Percentiles rank a stretch among this genome's conserved stretches.
phyloP scores from a whole-genome alignment of 1,140 invertebrate genomes.

The Megalonaias nervosa region DNA sequence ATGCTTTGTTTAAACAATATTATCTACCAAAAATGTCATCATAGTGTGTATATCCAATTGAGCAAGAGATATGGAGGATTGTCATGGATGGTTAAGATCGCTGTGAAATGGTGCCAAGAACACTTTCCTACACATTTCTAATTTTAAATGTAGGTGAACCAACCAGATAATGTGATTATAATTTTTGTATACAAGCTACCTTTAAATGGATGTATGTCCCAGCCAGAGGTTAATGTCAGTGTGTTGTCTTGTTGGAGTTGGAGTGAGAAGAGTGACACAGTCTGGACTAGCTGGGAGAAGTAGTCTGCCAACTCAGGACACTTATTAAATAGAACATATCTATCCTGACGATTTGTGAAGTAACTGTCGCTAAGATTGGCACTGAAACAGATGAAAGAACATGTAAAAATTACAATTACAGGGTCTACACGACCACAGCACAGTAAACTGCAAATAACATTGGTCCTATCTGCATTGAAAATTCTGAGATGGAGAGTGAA shows the following conservation, averaged over 20 bases:
- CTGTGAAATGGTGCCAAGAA: too few relatives aligned
- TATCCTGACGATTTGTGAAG: slow-evolving; percentile 97
- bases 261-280: slow-evolving; percentile 75
- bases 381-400: slow-evolving; percentile 71
- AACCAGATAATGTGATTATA: too few relatives aligned
- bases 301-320: slow-evolving; percentile 87
- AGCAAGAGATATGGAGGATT: too few relatives aligned
- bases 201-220: slow-evolving; percentile 70
- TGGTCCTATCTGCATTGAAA: background rate
- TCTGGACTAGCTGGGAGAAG: slow-evolving; percentile 76
- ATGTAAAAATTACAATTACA: background rate
- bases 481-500: too few relatives aligned
- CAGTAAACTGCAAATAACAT: background rate
- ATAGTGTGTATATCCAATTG: too few relatives aligned
- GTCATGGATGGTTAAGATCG: too few relatives aligned
- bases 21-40: too few relatives aligned
- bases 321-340: slow-evolving; percentile 93
- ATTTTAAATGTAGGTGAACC: too few relatives aligned
- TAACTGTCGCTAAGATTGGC: slow-evolving; percentile 99
- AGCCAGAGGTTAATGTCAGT: slow-evolving; percentile 62
- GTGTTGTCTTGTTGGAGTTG: slow-evolving; percentile 64
- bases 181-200: slow-evolving; percentile 33
- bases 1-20: too few relatives aligned
- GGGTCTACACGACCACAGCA: background rate
- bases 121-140: too few relatives aligned